Base-by-base conservation (phyloP, 2,888 invertebrate genomes). In the Lathronympha strigana region DNA sequence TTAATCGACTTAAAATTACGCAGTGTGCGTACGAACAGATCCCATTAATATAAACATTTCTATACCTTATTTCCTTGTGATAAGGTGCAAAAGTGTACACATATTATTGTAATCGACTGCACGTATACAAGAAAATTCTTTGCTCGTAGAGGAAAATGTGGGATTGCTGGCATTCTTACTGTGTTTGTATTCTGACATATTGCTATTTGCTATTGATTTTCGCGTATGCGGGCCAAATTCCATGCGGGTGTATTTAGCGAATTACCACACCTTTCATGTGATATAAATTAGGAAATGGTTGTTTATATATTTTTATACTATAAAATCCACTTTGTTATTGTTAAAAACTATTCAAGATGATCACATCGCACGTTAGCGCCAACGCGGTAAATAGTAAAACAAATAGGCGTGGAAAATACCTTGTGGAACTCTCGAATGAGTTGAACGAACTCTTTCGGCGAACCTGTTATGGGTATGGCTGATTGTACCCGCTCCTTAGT, bases 401-500 rank as follows among this genome's bases (percentile, higher is more conserved):
- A 58, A 64, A 60, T 51, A 60, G 45, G 36, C 51, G 19, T 19
- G n/a, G n/a, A n/a, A n/a, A 45, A 8, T 21, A 15, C 57, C 63
- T 63, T 49, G 45, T 40, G 55, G 49, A 19, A 53, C 60, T 47
- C 47, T n/a, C 80, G 68, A 28, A 50, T 57, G 76, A 80, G 84
- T 78, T 82, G 76, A 81, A 82, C 73, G 80, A 77, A 78, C 83
- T 73, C 64, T 82, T 83, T 82, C 71, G 81, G 74, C 77, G 70
- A 81, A 82, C 83, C 81, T 76, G 83, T 83, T 83, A 78, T 70
- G 62, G 60, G 71, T 71, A 73, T 69, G 62, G 71, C 71, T 73
- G 73, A 61, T 63, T 55, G 53, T 17, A n/a, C 53, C 33, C 43
- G 33, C 50, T 55, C 33, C 43, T 63, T 63, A 50, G 19, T 51